phyloP scores from a whole-genome alignment of 2,113 vertebrate genomes.

The Stomatorhinus ivindoensis region DNA sequence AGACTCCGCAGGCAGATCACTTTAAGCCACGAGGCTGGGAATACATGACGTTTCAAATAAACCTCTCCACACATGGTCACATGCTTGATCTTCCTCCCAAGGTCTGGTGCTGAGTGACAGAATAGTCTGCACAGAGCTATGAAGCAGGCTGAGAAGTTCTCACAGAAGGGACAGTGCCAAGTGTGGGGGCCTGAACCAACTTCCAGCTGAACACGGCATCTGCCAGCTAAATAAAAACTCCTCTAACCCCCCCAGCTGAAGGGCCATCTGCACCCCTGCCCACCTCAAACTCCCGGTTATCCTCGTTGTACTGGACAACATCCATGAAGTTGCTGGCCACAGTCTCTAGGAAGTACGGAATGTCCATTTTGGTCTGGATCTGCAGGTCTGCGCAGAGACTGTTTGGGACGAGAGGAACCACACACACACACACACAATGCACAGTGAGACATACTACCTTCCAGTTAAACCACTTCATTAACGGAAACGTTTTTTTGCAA shows the following conservation, averaged over 20 bases:
- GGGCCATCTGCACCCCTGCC: slow-evolving; percentile 22
- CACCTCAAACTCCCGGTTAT: slow-evolving; percentile 58
- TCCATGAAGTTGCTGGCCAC: slow-evolving; percentile 55
- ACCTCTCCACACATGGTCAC: not conserved
- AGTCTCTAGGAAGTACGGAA: slow-evolving; percentile 47
- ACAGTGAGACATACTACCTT: not conserved
- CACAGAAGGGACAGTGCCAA: not conserved
- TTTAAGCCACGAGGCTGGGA: not conserved
- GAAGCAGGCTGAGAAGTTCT: not conserved
- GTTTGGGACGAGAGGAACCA: not conserved
- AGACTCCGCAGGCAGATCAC: not conserved
- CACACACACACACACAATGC: not conserved
- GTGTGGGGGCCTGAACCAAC: not conserved
- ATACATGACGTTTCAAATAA: not conserved
- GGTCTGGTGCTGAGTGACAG: not conserved
- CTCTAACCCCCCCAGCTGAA: not conserved
- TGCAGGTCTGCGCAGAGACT: slow-evolving; percentile 56
- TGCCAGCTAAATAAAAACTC: not conserved
- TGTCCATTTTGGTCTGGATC: slow-evolving; percentile 44
- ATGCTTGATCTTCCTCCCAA: not conserved
- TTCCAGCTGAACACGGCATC: not conserved
- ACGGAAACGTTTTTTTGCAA: not conserved
- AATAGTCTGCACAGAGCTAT: not conserved
- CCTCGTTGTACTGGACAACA: slow-evolving; percentile 56
- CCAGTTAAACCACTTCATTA: not conserved